Conservation (phyloP, 2,113 vertebrate genomes). For the Chlamydotis undulata region DNA sequence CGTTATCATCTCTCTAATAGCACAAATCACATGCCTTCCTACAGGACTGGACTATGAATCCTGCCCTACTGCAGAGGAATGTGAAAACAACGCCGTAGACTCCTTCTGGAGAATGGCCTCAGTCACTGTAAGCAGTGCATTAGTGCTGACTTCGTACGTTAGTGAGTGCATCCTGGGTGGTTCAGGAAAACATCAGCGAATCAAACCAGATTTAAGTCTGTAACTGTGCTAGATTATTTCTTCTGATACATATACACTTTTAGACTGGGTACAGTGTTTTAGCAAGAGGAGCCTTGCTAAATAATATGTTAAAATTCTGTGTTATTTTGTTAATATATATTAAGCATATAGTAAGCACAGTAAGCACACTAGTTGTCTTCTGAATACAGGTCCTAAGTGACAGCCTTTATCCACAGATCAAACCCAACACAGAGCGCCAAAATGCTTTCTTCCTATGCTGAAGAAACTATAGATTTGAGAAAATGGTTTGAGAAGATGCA, state of each 20-base stretch:
- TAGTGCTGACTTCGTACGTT: neutral
- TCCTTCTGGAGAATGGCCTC: conserved; percentile 79
- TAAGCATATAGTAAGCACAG: neutral
- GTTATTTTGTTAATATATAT: neutral
- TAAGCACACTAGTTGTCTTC: neutral
- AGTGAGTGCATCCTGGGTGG: neutral
- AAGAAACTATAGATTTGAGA: neutral
- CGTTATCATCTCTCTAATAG: neutral
- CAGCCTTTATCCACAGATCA: neutral
- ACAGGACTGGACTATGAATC: conserved; percentile 75
- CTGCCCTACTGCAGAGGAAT: conserved; percentile 71
- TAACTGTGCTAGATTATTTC: neutral
- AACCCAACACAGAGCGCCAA: neutral
- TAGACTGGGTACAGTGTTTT: neutral
- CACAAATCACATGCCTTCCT: neutral
- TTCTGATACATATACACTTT: neutral
- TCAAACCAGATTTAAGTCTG: neutral
- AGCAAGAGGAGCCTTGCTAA: neutral
- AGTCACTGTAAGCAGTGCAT: conserved; percentile 47
- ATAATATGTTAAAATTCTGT: neutral
- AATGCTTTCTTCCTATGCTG: neutral
- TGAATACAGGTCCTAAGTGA: neutral
- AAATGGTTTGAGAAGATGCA: neutral
- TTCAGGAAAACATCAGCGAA: neutral
- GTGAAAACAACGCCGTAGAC: conserved; percentile 75